Evolutionary conservation across 2,113 vertebrate genomes (phyloP).

Genomic region (Entelurus aequoreus): DNA sequence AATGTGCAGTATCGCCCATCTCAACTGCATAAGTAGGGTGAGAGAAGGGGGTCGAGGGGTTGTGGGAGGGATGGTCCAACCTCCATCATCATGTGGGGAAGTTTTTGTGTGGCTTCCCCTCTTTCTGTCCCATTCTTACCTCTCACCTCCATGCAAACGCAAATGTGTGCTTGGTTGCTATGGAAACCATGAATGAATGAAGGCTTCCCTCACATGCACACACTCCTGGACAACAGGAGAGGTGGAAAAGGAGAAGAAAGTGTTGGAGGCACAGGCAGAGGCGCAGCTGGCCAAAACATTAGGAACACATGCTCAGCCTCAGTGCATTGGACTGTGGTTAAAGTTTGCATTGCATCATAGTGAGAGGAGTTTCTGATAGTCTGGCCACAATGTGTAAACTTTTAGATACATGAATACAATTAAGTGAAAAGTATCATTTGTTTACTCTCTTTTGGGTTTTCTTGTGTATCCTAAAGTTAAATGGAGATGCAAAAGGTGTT

Average conservation of each 20-base stretch:
- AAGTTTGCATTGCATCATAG: no score
- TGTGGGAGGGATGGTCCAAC: constrained; percentile 40
- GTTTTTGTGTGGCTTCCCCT: neutral
- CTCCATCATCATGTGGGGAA: constrained; percentile 50
- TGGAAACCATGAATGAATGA: constrained; percentile 39
- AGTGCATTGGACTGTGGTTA: no score
- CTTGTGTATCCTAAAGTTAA: no score
- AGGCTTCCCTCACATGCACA: constrained; percentile 35
- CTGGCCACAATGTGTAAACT: no score
- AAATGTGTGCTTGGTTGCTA: constrained; percentile 38
- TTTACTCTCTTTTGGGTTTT: no score
- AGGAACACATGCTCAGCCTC: no score
- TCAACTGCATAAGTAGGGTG: neutral
- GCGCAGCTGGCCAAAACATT: no score
- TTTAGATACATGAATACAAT: no score
- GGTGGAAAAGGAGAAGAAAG: constrained; percentile 33
- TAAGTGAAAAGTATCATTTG: no score
- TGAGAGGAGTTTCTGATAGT: no score
- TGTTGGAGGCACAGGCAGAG: neutral
- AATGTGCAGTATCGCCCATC: no score
- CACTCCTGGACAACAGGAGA: constrained; percentile 14
- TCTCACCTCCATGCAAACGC: constrained; percentile 52
- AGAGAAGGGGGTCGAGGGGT: constrained; percentile 32
- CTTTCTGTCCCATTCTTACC: constrained; percentile 31
- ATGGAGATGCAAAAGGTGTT: no score